phyloP scores from a whole-genome alignment of 2,113 vertebrate species.

The Crotophaga sulcirostris region DNA sequence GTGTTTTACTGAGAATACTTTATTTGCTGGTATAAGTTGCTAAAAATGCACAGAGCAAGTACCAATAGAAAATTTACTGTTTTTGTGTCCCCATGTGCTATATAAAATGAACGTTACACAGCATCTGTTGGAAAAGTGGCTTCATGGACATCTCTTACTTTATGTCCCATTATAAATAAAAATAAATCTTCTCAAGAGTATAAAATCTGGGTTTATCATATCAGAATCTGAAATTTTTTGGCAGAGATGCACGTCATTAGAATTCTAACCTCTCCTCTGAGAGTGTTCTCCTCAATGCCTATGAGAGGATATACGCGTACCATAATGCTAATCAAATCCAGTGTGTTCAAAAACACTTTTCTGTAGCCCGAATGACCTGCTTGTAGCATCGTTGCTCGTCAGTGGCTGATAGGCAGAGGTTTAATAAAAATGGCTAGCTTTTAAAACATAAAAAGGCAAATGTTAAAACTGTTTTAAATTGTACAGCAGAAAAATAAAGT shows the following conservation, averaged over 20 bases:
- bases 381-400: constrained; percentile 66
- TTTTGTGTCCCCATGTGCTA: constrained; percentile 80
- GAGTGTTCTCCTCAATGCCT: constrained; percentile 71
- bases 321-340: constrained; percentile 81
- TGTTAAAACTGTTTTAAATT: constrained; percentile 86
- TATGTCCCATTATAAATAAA: constrained; percentile 86
- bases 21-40: constrained; percentile 87
- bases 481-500: constrained; percentile 89
- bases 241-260: constrained; percentile 79
- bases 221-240: constrained; percentile 80
- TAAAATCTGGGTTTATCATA: constrained; percentile 83
- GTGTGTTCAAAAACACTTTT: constrained; percentile 82
- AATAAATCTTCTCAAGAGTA: constrained; percentile 88
- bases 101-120: constrained; percentile 85
- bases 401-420: constrained; percentile 77
- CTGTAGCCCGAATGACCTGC: constrained; percentile 75
- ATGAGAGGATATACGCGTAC: constrained; percentile 70
- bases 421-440: constrained; percentile 87
- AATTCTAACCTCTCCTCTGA: constrained; percentile 68
- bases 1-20: constrained; percentile 84
- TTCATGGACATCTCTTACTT: constrained; percentile 81
- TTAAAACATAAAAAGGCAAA: constrained; percentile 88
- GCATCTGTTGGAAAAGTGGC: constrained; percentile 85
- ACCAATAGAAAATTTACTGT: constrained; percentile 83
- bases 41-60: constrained; percentile 87